Conservation (phyloP, 2,113 vertebrate species). For the Mobula hypostoma region DNA sequence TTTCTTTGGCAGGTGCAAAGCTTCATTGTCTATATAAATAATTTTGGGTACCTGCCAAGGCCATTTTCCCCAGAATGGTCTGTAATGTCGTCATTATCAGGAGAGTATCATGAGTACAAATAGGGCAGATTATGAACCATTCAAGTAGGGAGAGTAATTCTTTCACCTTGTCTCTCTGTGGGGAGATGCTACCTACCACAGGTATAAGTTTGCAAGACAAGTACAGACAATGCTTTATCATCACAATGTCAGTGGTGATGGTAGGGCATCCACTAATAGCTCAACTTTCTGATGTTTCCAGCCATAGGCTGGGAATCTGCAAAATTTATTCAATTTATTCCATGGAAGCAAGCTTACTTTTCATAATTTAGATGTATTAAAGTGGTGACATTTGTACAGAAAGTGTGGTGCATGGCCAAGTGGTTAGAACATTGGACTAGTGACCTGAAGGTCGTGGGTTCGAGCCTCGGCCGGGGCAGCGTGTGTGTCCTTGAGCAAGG, state of each 20-base stretch:
- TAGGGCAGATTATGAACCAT: neutral
- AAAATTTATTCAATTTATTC: neutral
- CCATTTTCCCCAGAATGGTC: neutral
- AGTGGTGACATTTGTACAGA: neutral
- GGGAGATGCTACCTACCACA: neutral
- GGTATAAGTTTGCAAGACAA: neutral
- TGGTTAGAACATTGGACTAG: too few relatives aligned
- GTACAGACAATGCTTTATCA: neutral
- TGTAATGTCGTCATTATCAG: neutral
- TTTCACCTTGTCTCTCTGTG: neutral
- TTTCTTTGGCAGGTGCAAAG: neutral
- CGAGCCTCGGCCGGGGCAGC: too few relatives aligned
- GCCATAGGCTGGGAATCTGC: neutral
- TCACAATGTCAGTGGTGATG: neutral
- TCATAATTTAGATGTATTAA: neutral
- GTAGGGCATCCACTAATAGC: neutral
- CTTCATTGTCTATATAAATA: neutral
- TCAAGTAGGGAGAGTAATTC: neutral
- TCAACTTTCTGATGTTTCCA: neutral
- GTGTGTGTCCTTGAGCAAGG: too few relatives aligned
- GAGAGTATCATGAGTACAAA: neutral
- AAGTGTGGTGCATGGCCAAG: neutral
- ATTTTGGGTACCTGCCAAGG: neutral
- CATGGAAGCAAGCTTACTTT: neutral
- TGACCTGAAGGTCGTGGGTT: too few relatives aligned